phyloP scores from a whole-genome alignment of 1,140 invertebrate species.

The Heliconius hermathena region DNA sequence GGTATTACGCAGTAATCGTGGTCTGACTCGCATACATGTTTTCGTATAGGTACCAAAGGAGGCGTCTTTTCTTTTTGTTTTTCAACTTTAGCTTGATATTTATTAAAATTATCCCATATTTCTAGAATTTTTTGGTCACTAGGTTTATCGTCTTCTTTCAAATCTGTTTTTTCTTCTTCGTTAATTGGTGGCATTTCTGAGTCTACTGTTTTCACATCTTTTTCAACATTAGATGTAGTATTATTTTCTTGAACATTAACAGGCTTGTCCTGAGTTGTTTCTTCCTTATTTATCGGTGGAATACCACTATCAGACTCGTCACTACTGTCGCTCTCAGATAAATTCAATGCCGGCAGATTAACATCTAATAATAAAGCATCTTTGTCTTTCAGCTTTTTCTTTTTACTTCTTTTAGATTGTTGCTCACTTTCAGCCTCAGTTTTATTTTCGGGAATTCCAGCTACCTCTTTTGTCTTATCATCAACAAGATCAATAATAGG shows the following conservation, averaged over 20 bases:
- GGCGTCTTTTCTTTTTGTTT: constrained; percentile 76
- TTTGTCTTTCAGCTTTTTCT: constrained; percentile 84
- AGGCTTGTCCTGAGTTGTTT: constrained; percentile 50
- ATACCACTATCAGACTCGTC: constrained; percentile 87
- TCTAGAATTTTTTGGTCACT: constrained; percentile 81
- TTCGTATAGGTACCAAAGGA: constrained; percentile 73
- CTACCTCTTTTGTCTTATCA: constrained; percentile 61
- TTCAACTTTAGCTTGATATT: constrained; percentile 83
- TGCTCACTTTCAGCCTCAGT: constrained; percentile 56
- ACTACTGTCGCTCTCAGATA: constrained; percentile 90
- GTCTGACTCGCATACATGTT: constrained; percentile 84
- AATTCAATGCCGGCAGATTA: constrained; percentile 88
- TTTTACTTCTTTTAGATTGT: constrained; percentile 80
- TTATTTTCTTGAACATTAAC: constrained; percentile 63
- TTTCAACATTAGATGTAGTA: constrained; percentile 44
- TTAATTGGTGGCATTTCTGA: constrained; percentile 37
- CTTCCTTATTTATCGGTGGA: constrained; percentile 57
- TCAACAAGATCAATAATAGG: constrained; percentile 66
- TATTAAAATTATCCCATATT: constrained; percentile 93
- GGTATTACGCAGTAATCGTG: constrained; percentile 86
- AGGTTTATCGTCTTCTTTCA: constrained; percentile 64
- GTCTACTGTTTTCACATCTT: constrained; percentile 33
- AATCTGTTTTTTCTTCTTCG: constrained; percentile 70
- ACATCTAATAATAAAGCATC: constrained; percentile 84
- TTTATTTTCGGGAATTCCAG: constrained; percentile 61